Evolutionary conservation across 2,113 vertebrate species (phyloP).

Genomic region (Phyllostomus hastatus): DNA sequence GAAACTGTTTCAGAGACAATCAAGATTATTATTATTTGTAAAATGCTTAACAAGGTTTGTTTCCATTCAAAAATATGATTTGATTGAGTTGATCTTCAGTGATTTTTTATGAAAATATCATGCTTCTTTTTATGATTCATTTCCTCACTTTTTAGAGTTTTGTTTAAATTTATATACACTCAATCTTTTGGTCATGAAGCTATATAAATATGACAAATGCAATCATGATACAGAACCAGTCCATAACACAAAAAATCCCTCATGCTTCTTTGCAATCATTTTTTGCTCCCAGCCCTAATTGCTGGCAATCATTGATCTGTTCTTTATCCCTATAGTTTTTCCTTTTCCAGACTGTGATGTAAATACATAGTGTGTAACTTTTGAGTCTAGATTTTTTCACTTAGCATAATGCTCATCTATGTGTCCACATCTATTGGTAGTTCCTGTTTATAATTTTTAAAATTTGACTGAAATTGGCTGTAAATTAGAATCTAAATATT

Average conservation of each 20-base stretch:
- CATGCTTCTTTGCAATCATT: background rate
- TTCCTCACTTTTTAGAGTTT: background rate
- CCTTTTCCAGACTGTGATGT: background rate
- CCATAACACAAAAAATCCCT: background rate
- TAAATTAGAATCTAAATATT: background rate
- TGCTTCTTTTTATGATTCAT: background rate
- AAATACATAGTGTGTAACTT: background rate
- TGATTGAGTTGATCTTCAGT: background rate
- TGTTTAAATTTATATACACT: background rate
- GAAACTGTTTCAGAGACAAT: background rate
- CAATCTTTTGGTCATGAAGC: background rate
- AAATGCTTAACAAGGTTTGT: background rate
- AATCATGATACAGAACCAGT: background rate
- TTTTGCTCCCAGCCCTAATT: background rate
- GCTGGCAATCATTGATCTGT: background rate
- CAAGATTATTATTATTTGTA: background rate
- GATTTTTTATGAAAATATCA: background rate
- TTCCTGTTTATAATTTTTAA: background rate
- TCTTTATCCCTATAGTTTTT: background rate
- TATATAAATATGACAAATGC: background rate
- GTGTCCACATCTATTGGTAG: background rate
- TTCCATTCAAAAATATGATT: background rate
- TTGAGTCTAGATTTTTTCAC: background rate
- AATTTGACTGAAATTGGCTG: background rate
- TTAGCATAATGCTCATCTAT: background rate